Base-by-base conservation (phyloP, 2,888 invertebrate species). In the Melanostoma mellinum region DNA sequence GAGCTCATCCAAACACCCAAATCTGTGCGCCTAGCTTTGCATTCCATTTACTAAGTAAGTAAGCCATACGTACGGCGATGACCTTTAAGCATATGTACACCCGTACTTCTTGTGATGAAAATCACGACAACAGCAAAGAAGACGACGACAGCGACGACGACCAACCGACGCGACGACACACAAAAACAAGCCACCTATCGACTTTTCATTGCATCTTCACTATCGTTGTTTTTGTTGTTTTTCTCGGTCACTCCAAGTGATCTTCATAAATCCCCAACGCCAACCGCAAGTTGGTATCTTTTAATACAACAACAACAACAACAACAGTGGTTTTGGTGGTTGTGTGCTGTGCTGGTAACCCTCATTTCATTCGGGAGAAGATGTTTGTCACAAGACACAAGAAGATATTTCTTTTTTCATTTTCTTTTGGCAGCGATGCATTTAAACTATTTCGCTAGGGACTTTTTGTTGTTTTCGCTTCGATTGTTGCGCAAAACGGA, bases 11-110 rank as follows among this genome's bases (percentile, higher is more conserved):
- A 74, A 80, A 81, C 76, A 81, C 76, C 76, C 80, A 76, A 81
- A 81, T 76, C 65, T 76, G 38, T 71, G 75, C n/a, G 38, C 10
- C 42, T 58, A 44, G 63, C 44, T 76, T 53, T 65, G 75, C 80
- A 81, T 81, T 81, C 80, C 76, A 81, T 76, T 65, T 76, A 61
- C 52, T 44, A 52, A 71, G 75, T 65, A 63, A 68, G 79, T 79
- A 61, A 74, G 68, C 74, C 74, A 75, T 73, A 74, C 61, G 71
- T 63, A 56, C 80, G 65, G 46, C 65, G 69, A 53, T 84, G 84
- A 84, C 84, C 84, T 84, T 84, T 84, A 79, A 79, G 84, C 84
- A 84, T 75, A 61, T 73, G 74, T 84, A 74, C 73, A 73, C 74
- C 53, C 79, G 82, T 73, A 73, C 69, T 78, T 84, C 78, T 79